Evolutionary conservation across 2,797 vertebrate species (phyloP), one percentile per base, ranked within the genome.

Genomic region (Chloroceryle inda): DNA sequence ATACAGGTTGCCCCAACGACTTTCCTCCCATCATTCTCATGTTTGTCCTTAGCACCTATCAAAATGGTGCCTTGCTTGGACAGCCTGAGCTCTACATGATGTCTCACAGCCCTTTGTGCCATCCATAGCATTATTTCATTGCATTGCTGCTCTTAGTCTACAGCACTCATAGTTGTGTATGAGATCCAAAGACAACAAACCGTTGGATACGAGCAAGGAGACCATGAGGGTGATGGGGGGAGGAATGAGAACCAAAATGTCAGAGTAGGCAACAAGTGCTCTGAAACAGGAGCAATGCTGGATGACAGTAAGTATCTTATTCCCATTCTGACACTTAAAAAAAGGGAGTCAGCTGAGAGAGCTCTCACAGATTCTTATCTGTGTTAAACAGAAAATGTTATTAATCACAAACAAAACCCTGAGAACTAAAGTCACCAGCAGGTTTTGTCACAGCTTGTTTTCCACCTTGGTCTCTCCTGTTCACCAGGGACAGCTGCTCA

Each of bases 151-250:
- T 45, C 42, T 74, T 49, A 31, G 18, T 16, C 6, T 27, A 35
- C 38, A 44, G 47, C 13, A 19, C 31, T 21, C 1, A 0, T 10
- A 22, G 31, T 19, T 29, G 11, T 1, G 0, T 27, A 24, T 16
- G 52, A 40, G 38, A n/a, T 58, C 38, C 63, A 69, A 59, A 44
- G 37, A 53, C 45, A 37, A 58, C 4, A 45, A 58, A 16, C 4
- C 8, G 33, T 17, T 53, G 52, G 52, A 53, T 31, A 53, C 10
- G 20, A 53, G 10, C 52, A 53, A 31, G 31, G 29, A 31, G 17
- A 53, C 18, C 29, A 53, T 20, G 29, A 31, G 52, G 52, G 52
- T 31, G 52, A 19, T 13, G 45, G n/a, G 45, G 69, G 69, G 11
- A 23, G 17, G 38, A 23, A 47, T 27, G 9, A 74, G 50, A 64